A percentile compares a stretch with the other conserved stretches of the same genome.
phyloP scores from a whole-genome alignment of 2,113 vertebrate genomes.

The Philantomba maxwellii region DNA sequence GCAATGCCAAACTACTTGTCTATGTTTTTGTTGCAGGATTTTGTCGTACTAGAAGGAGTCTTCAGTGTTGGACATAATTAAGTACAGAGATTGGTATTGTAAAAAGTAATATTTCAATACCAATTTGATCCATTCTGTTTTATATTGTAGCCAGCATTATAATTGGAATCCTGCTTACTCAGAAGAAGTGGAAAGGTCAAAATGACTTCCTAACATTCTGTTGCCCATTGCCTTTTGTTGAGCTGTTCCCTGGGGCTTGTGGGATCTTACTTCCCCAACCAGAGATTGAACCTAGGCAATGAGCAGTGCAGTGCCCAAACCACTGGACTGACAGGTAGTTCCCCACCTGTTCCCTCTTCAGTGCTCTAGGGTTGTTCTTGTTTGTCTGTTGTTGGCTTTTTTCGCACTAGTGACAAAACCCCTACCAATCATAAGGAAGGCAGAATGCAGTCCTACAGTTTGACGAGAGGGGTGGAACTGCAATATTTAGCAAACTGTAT shows the following conservation, averaged over 20 bases:
- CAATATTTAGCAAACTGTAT: background rate
- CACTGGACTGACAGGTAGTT: background rate
- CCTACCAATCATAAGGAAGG: too few relatives aligned
- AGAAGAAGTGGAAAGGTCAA: background rate
- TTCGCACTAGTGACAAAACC: background rate
- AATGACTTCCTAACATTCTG: background rate
- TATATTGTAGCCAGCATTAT: background rate
- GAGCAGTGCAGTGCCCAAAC: accelerated
- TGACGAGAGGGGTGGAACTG: background rate
- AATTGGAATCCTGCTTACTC: background rate
- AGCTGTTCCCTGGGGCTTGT: background rate
- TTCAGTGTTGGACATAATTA: background rate
- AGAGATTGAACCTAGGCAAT: background rate
- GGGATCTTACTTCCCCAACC: background rate
- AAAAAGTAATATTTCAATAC: background rate
- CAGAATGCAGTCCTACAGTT: background rate
- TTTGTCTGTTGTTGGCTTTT: background rate
- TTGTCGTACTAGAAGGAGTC: background rate
- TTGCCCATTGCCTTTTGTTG: background rate
- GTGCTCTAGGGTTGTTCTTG: background rate
- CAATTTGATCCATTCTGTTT: background rate
- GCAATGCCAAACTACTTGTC: background rate
- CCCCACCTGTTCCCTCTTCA: background rate
- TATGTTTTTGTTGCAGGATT: background rate
- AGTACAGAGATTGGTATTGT: background rate